These are phyloP conservation scores for Clanis bilineata DNA, from an alignment of 2,888 invertebrate genomes.

Conservation along the genomic window DNA sequence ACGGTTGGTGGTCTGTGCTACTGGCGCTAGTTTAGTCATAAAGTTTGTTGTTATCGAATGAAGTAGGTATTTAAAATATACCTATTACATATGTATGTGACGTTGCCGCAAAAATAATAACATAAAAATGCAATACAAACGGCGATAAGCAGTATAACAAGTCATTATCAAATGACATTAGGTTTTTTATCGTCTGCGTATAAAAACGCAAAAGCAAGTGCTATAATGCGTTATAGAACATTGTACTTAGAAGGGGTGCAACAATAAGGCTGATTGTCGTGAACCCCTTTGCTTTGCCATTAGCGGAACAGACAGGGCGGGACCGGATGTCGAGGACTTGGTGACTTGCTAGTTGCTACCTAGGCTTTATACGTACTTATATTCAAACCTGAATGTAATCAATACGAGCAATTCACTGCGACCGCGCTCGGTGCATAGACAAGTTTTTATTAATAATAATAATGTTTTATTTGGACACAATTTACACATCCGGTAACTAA, in stretches of 20 bases:
- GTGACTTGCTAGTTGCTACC: constrained; percentile 22
- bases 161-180: background rate
- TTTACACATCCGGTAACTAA: too few relatives aligned
- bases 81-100: too few relatives aligned
- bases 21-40: too few relatives aligned
- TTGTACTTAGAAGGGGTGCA: constrained; percentile 23
- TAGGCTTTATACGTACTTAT: constrained; percentile 2
- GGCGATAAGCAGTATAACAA: background rate
- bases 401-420: constrained; percentile 4
- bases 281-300: constrained; percentile 47
- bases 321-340: constrained; percentile 54
- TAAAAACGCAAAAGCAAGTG: constrained; percentile 6
- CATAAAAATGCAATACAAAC: background rate
- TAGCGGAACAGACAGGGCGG: constrained; percentile 58
- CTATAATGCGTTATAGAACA: constrained; percentile 11
- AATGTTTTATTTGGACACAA: background rate
- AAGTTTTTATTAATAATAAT: background rate
- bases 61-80: too few relatives aligned
- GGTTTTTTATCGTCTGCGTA: background rate
- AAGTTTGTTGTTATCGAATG: too few relatives aligned
- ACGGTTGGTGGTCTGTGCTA: too few relatives aligned
- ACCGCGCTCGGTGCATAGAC: background rate
- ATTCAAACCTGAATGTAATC: background rate
- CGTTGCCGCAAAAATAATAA: background rate
- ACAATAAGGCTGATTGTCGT: constrained; percentile 37